phyloP scores from a whole-genome alignment of 2,888 invertebrate species.

The Caenorhabditis virilis region DNA sequence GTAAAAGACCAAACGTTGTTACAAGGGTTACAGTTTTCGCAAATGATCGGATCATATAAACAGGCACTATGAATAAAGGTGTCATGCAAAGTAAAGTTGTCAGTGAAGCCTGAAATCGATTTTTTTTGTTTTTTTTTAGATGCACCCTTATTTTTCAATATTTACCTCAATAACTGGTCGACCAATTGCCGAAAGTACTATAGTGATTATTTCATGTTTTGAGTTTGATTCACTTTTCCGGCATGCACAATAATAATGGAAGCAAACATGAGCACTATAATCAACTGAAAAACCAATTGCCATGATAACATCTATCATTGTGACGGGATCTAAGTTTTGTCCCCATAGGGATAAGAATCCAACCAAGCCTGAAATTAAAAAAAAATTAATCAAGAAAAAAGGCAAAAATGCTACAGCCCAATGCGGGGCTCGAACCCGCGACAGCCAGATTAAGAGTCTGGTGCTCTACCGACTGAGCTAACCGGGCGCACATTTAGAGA shows the following conservation, averaged over 20 bases:
- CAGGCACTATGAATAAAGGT: slow-evolving; percentile 60
- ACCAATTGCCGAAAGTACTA: slow-evolving; percentile 48
- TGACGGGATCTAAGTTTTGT: slow-evolving; percentile 60
- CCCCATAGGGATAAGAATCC: slow-evolving; percentile 61
- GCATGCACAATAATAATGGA: slow-evolving; percentile 76
- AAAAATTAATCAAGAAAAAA: too few species aligned
- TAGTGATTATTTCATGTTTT: slow-evolving; percentile 34
- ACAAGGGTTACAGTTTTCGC: slow-evolving; percentile 55
- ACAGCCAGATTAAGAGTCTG: slow-evolving; percentile 67
- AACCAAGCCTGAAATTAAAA: slow-evolving; percentile 44
- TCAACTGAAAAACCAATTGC: slow-evolving; percentile 89
- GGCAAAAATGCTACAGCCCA: slow-evolving; percentile 49
- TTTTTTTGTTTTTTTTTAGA: too few species aligned
- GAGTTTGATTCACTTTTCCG: slow-evolving; percentile 13
- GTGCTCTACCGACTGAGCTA: slow-evolving; percentile 68
- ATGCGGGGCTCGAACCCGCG: slow-evolving; percentile 68
- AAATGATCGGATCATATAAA: slow-evolving; percentile 61
- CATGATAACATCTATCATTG: slow-evolving; percentile 63
- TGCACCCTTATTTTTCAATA: background rate
- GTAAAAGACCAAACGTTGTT: slow-evolving; percentile 50
- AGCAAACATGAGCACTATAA: slow-evolving; percentile 89
- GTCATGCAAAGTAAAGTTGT: slow-evolving; percentile 64
- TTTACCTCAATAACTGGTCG: slow-evolving; percentile 59
- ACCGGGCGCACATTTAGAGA: slow-evolving; percentile 57
- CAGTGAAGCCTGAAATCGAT: slow-evolving; percentile 47